Percentiles rank a stretch among this genome's conserved stretches.
phyloP scores from a whole-genome alignment of 2,113 vertebrate species.

The Pteruthius melanotis region DNA sequence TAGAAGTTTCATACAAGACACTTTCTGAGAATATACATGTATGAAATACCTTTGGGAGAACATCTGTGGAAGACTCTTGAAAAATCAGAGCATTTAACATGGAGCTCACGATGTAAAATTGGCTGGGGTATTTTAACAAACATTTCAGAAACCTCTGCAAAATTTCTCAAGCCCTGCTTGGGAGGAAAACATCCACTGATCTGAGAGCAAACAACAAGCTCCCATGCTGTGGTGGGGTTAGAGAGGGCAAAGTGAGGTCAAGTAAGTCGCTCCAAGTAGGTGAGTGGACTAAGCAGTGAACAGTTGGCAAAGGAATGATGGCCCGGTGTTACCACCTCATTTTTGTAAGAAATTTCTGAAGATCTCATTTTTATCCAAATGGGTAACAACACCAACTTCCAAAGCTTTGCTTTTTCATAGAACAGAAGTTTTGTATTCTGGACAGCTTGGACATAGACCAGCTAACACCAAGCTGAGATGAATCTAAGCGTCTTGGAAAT shows the following conservation, averaged over 20 bases:
- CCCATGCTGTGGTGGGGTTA: rapidly evolving
- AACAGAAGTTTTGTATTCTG: not conserved
- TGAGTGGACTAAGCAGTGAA: not conserved
- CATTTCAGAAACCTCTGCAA: not conserved
- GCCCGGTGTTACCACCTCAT: not conserved
- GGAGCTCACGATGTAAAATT: not conserved
- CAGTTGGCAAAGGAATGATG: not conserved
- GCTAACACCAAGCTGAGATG: not conserved
- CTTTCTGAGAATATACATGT: not conserved
- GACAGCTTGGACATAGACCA: not conserved
- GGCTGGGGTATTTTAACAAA: not conserved
- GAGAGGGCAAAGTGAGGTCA: not conserved
- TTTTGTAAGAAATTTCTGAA: not conserved
- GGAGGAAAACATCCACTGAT: not conserved
- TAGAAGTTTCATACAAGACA: not conserved
- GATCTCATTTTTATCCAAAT: not conserved
- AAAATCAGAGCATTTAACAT: not conserved
- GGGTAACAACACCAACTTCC: not conserved
- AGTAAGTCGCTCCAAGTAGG: not conserved
- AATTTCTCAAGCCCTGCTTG: not conserved
- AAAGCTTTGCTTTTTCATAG: not conserved
- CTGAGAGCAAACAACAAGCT: not conserved
- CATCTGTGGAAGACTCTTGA: not conserved
- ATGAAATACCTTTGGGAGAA: not conserved
- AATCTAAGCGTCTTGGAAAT: not conserved